Conservation (phyloP, 37 sponge, comb jelly and placozoan species). For the Agelas oroides region DNA sequence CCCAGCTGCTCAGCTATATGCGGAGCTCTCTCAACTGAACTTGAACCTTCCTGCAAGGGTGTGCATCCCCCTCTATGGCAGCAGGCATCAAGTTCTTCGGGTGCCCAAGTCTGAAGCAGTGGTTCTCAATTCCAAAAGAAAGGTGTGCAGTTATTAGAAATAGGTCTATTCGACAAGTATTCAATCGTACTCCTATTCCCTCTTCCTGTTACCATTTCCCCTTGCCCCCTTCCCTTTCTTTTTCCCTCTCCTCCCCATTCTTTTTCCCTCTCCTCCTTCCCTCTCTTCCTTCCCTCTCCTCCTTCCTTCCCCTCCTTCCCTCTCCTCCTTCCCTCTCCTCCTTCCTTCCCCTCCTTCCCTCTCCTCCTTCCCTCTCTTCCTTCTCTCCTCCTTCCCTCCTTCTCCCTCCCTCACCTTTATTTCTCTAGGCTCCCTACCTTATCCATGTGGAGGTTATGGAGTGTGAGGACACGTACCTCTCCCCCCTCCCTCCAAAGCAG, state of each 20-base stretch:
- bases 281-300: no score
- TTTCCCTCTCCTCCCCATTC: no score
- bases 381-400: not conserved
- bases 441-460: slow-evolving; percentile 83
- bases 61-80: slow-evolving; percentile 71
- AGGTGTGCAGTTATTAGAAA: slow-evolving; percentile 60
- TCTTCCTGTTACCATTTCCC: no score
- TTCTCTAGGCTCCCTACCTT: slow-evolving; percentile 92
- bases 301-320: no score
- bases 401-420: not conserved
- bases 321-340: no score
- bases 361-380: no score
- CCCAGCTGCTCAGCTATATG: slow-evolving; percentile 89
- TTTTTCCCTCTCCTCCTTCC: no score
- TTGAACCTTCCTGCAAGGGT: slow-evolving; percentile 96
- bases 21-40: slow-evolving; percentile 92
- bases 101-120: slow-evolving; percentile 90
- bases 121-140: slow-evolving; percentile 94
- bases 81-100: slow-evolving; percentile 83
- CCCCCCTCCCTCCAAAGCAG: slow-evolving; percentile 78
- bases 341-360: no score
- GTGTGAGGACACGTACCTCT: slow-evolving; percentile 79
- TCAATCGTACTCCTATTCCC: no score
- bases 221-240: no score
- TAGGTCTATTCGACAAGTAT: no score